Conservation (phyloP, 2,888 invertebrate genomes). For the Dusona sp. region DNA sequence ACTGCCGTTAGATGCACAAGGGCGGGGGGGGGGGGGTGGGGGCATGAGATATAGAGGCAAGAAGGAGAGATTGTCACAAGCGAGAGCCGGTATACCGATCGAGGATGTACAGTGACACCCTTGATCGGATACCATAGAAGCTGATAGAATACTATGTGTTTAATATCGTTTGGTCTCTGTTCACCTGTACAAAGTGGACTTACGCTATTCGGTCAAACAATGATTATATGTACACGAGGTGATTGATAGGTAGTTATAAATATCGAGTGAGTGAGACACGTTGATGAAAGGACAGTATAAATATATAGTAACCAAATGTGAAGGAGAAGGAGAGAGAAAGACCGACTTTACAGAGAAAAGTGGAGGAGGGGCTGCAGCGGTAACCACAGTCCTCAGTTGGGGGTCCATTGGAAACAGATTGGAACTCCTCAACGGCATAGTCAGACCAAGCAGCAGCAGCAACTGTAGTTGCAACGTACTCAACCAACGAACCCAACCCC, state of each 20-base stretch:
- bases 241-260: slow-evolving; percentile 24
- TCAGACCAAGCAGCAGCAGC: slow-evolving; percentile 40
- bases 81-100: slow-evolving; percentile 18
- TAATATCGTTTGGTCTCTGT: slow-evolving; percentile 15
- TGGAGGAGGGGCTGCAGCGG: slow-evolving; percentile 78
- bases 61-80: slow-evolving; percentile 28
- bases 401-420: slow-evolving; percentile 81
- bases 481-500: slow-evolving; percentile 50
- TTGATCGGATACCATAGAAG: slow-evolving; percentile 1
- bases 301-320: background rate
- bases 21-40: background rate
- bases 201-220: background rate
- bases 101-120: slow-evolving; percentile 24
- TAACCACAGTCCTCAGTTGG: slow-evolving; percentile 78
- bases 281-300: slow-evolving; percentile 3
- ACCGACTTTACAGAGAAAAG: slow-evolving; percentile 13
- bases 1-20: slow-evolving; percentile 1
- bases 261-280: background rate
- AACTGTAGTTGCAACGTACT: slow-evolving; percentile 52
- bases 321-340: slow-evolving; percentile 19
- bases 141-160: slow-evolving; percentile 16
- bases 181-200: slow-evolving; percentile 5
- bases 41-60: slow-evolving; percentile 36
- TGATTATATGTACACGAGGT: slow-evolving; percentile 17
- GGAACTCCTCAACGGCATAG: slow-evolving; percentile 75